Conservation (phyloP, 2,113 vertebrate genomes). For the Prionailurus viverrinus region DNA sequence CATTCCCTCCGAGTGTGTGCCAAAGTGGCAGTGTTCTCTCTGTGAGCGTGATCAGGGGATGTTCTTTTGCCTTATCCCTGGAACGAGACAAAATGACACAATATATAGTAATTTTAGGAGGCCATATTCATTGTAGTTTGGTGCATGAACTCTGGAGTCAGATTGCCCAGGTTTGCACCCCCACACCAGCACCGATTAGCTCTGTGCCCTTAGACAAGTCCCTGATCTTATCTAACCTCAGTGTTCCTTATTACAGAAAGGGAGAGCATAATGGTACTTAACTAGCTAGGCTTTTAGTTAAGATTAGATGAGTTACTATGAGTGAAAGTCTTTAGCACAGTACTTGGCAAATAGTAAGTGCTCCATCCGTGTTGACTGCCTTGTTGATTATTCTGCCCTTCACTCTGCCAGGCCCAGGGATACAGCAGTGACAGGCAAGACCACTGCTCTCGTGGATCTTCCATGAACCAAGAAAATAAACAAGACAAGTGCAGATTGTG, state of each 20-base stretch:
- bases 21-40: not conserved
- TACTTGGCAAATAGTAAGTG: not conserved
- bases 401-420: not conserved
- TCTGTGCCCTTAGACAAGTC: not conserved
- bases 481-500: not conserved
- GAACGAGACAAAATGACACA: not conserved
- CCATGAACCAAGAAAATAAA: not conserved
- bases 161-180: not conserved
- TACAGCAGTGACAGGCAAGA: not conserved
- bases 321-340: not conserved
- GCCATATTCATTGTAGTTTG: not conserved
- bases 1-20: fast-evolving
- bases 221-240: not conserved
- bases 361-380: not conserved
- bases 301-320: not conserved
- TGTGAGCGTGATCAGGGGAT: not conserved
- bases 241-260: not conserved
- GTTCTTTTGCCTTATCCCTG: not conserved
- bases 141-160: not conserved
- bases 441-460: not conserved
- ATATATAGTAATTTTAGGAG: not conserved
- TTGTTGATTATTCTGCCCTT: not conserved
- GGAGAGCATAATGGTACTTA: not conserved
- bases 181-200: not conserved
- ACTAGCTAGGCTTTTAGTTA: not conserved